Evolutionary conservation across 2,113 vertebrate genomes (phyloP), one percentile per base, ranked within the genome.

Genomic region (Phalacrocorax pelagicus): DNA sequence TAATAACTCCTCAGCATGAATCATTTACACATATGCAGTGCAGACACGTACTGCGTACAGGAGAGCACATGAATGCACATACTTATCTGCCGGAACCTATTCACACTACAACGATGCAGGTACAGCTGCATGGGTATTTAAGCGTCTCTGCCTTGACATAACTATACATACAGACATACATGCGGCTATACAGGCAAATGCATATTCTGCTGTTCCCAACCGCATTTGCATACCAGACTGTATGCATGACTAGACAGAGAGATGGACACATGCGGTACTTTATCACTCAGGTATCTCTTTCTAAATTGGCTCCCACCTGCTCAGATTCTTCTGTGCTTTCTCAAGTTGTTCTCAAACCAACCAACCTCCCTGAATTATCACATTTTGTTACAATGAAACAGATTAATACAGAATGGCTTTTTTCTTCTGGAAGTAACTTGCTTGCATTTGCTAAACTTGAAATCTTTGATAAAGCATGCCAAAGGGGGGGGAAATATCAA

Each of bases 381-480:
- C 26, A 38, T 57, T 77, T 92, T 80, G 23, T 51, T 88, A 82
- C 32, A 83, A 47, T 32, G 24, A 88, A 81, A 79, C 18, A 79
- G 15, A 85, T 86, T 44, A 58, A 83, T 78, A n/a, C 13, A 86
- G 77, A 86, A 88, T 84, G 40, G 59, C 15, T 91, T 88, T 88
- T 47, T 47, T 91, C 82, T 88, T 86, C 89, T 87, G 22, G 21
- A 95, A 96, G 12, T 78, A 94, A 94, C 69, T 96, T 90, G 52
- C 34, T 94, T 96, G 98, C 85, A 65, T 97, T 96, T 96, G 88
- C 88, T 74, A 44, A 93, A 94, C 27, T 85, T 90, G 58, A 66
- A 90, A 84, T 83, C 9, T 40, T 92, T 74, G 61, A 75, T 77
- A 81, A 11, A 51, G 34, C 52, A 83, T 81, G 77, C 69, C 59